These are phyloP conservation scores for Natator depressus DNA, from an alignment of 2,113 vertebrate species.

Conservation along the genomic window DNA sequence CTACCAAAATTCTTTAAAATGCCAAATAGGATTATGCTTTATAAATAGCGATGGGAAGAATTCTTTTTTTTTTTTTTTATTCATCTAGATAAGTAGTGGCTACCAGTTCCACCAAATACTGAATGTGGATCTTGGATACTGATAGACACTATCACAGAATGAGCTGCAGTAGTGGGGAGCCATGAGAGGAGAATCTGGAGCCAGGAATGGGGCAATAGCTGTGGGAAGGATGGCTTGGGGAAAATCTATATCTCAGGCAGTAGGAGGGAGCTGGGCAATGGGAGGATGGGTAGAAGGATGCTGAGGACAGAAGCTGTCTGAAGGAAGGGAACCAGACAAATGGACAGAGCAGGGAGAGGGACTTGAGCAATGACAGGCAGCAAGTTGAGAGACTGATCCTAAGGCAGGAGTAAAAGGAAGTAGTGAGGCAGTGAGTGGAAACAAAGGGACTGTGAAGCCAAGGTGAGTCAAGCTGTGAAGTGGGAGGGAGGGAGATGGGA, in stretches of 20 bases:
- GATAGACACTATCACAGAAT: background rate
- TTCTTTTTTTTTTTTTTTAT: background rate
- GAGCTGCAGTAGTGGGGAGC: background rate
- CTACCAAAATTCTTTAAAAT: conserved; percentile 1
- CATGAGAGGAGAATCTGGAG: conserved; percentile 7
- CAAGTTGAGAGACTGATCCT: conserved; percentile 1
- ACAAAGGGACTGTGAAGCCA: background rate
- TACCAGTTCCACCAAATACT: background rate
- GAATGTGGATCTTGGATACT: background rate
- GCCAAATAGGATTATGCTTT: background rate
- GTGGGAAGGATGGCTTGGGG: background rate
- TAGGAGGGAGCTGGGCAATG: background rate
- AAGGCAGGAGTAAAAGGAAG: background rate
- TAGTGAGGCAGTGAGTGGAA: background rate
- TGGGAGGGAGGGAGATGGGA: background rate
- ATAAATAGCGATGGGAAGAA: background rate
- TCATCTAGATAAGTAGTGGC: background rate
- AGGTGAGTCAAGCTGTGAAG: background rate
- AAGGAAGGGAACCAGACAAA: background rate
- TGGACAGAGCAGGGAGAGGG: background rate
- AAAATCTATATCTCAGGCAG: conserved; percentile 18
- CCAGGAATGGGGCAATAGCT: conserved; percentile 10
- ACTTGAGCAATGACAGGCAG: background rate
- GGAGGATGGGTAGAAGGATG: conserved; percentile 5
- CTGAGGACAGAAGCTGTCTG: background rate